These are phyloP conservation scores for Thereva unica DNA, from an alignment of 2,888 invertebrate genomes.

Conservation along the genomic window DNA sequence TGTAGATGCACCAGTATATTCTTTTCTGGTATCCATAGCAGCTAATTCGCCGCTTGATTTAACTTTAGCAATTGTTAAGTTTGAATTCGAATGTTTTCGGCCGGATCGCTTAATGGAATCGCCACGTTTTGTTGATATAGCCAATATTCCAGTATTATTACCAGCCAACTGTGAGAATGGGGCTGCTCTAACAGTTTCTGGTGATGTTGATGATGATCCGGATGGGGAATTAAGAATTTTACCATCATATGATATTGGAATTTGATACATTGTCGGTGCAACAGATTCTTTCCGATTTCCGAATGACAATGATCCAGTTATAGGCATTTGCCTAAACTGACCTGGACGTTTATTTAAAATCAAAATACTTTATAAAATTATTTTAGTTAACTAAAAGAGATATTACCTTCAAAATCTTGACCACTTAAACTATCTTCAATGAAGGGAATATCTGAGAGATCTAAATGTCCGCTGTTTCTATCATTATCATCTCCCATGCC, in stretches of 20 bases:
- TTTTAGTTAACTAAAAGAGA: neutral
- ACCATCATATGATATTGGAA: conserved; percentile 43
- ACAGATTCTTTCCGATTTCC: conserved; percentile 29
- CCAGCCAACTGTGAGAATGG: conserved; percentile 1
- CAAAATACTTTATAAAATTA: neutral
- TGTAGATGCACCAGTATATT: neutral
- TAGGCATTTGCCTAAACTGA: conserved; percentile 33
- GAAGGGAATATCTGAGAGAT: conserved; percentile 69
- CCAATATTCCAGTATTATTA: neutral
- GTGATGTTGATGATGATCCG: conserved; percentile 28
- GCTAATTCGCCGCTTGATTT: no score
- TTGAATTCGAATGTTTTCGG: neutral
- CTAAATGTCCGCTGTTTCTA: conserved; percentile 47
- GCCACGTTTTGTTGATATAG: conserved; percentile 6
- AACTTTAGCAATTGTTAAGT: no score
- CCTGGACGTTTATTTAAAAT: conserved; percentile 4
- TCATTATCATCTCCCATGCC: conserved; percentile 22
- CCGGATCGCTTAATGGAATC: neutral
- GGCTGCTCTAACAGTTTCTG: conserved; percentile 5
- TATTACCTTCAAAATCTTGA: conserved; percentile 11
- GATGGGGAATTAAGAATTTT: conserved; percentile 38
- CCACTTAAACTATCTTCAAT: conserved; percentile 59
- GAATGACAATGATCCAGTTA: conserved; percentile 45
- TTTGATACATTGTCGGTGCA: conserved; percentile 39
- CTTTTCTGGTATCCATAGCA: neutral